Evolutionary conservation across 2,797 vertebrate species (phyloP), one percentile per base, ranked within the genome.

Genomic region (Sebastolobus alascanus): DNA sequence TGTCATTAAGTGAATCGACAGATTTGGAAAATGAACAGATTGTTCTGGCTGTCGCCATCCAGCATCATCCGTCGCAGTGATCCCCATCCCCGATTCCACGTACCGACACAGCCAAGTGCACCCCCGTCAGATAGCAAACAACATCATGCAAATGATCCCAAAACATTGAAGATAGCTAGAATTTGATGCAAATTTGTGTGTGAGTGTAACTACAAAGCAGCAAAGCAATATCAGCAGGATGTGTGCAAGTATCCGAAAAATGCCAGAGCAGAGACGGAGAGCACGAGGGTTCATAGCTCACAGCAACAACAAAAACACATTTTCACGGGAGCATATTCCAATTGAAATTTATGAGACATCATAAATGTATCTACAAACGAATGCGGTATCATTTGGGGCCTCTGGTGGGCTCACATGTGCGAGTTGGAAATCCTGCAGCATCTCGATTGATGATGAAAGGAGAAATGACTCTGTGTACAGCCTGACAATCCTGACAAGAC

Each of bases 121-220:
- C 84, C 50, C 75, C 75, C 72, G 73, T 83, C 79, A 79, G 79
- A 89, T 56, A 60, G 79, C 82, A 87, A 85, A 87, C 72, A 75
- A 46, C 87, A 86, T 89, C 77, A 89, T 86, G 89, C 90, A 88
- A 87, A 90, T 86, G 68, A 84, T 85, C 75, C 79, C 74, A 81
- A 20, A 80, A 85, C 78, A 75, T 5, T 64, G 82, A 83, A 75
- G 85, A 87, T 67, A 13, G 77, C 71, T 67, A 25, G 74, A 71
- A 88, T 73, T 68, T 10, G 5, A 86, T 87, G 83, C 79, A 84
- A 82, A 86, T 91, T 52, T 84, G 46, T 77, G 68, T 78, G 73
- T 27, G 75, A 54, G 46, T 40, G 76, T 46, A 79, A 82, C 85
- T 68, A 80, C 84, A 87, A 89, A 90, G 84, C 77, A 65, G 25